Evolutionary conservation across 2,113 vertebrate genomes (phyloP), one percentile per base, ranked within the genome.

Genomic region (Thamnaconus septentrionalis): DNA sequence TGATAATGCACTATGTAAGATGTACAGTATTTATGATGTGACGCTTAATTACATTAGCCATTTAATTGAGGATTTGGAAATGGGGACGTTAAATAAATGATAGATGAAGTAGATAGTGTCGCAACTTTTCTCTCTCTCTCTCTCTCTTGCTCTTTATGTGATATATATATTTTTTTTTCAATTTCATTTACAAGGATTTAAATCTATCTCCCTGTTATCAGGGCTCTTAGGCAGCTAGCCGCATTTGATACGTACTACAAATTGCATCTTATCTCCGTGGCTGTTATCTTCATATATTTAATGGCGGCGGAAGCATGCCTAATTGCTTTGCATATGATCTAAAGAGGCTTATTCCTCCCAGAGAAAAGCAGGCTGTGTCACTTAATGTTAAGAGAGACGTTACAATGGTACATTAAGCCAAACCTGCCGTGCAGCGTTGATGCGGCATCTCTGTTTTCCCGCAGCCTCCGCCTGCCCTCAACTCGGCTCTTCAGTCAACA

Each of bases 261-360:
- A 84, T 79, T 80, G 77, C 86, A 81, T 89, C 87, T 90, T 90
- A 88, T 91, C 89, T 81, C 64, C 40, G 65, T 60, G 56, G 80
- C 85, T 79, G 76, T 87, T 90, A 87, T 88, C 85, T 87, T 82
- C 65, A 73, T 84, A 31, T 31, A 72, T 84, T 81, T 88, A 88
- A 87, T 87, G 84, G 85, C 80, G 65, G 73, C 66, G 66, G 66
- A 74, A 79, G 86, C 83, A 87, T 90, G 89, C 73, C 66, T 89
- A 90, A 88, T 89, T 88, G 82, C 85, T 84, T 86, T 85, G 83
- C 81, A 87, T 87, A 88, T 86, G 76, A 90, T 87, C 79, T 87
- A 77, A 84, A 85, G 80, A 90, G 89, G 88, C 89, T 88, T 85
- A 85, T 58, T 64, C 53, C 71, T 71, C 65, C 65, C 71, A 73